Evolutionary conservation across 2,797 vertebrate species (phyloP), one percentile per base, ranked within the genome.

Genomic region (Schizopygopsis pylzovi): DNA sequence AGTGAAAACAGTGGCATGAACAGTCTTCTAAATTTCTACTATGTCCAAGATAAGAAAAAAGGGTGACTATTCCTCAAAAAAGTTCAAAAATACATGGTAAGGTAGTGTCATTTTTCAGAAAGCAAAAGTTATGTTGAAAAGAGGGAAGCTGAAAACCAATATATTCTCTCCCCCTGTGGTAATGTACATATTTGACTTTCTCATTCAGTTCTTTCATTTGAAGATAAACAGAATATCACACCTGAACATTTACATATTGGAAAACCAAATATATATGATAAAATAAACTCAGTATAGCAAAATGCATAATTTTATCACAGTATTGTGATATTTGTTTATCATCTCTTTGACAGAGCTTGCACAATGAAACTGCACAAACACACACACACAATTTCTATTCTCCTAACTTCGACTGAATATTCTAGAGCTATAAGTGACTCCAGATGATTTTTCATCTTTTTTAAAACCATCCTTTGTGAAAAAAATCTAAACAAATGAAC

Each of bases 371-470:
- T 56, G 81, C 81, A 82, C 47, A 54, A 52, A 49, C 10, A 20
- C 2, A 11, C 59, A 45, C 10, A 45, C 43, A 45, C 45, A 45
- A 87, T 90, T 79, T 82, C 83, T 90, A 61, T 22, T 72, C 85
- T 86, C 77, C 76, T 59, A 16, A 33, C 33, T 28, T 39, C 20
- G 18, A 37, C 81, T 65, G 54, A 61, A 67, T 67, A 33, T 33
- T 67, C 15, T n/a, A 59, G 56, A 59, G n/a, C 56, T n/a, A 59
- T 59, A n/a, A 88, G 89, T 90, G 90, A 90, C 43, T 81, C 28
- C 18, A 28, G 67, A 68, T 33, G 25, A 52, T 88, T 90, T 89
- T 90, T 94, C 93, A 89, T 93, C 92, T 91, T 95, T 94, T 94
- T 92, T 84, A 88, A 83, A 89, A 89, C 85, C 82, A 67, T 61